Conservation (phyloP, 2,113 vertebrate species). For the Ranitomeya imitator region DNA sequence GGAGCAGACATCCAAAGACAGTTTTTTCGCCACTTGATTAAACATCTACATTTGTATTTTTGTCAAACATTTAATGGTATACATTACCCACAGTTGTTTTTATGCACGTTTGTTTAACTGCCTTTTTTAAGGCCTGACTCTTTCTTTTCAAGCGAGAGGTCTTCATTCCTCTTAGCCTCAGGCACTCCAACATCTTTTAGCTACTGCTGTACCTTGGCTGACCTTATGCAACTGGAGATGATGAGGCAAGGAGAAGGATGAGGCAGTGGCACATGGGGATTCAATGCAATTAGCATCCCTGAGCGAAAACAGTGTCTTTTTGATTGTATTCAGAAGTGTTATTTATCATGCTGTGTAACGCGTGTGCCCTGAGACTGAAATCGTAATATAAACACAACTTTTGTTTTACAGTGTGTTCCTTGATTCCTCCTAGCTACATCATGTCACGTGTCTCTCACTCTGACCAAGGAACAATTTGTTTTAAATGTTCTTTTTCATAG, state of each 20-base stretch:
- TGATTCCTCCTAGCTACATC: slow-evolving; percentile 28
- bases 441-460: slow-evolving; percentile 20
- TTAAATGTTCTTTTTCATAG: slow-evolving; percentile 15
- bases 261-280: slow-evolving; percentile 49
- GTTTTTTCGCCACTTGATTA: background rate
- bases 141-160: slow-evolving; percentile 6
- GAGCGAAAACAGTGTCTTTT: slow-evolving; percentile 16
- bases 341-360: slow-evolving; percentile 40
- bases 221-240: slow-evolving; percentile 49
- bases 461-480: slow-evolving; percentile 19
- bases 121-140: slow-evolving; percentile 28
- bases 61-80: slow-evolving; percentile 31
- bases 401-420: slow-evolving; percentile 37
- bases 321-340: slow-evolving; percentile 34
- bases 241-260: slow-evolving; percentile 52
- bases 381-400: slow-evolving; percentile 30
- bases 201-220: slow-evolving; percentile 57
- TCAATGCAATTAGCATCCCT: slow-evolving; percentile 26
- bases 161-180: slow-evolving; percentile 27
- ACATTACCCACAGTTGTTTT: slow-evolving; percentile 25
- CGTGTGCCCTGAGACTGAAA: background rate
- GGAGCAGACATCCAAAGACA: background rate
- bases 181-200: slow-evolving; percentile 50
- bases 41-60: slow-evolving; percentile 30
- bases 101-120: slow-evolving; percentile 52